Percentiles rank a stretch among this genome's conserved stretches.
phyloP scores from a whole-genome alignment of 2,113 vertebrate genomes.

The Cyphomyrus plagiostoma region DNA sequence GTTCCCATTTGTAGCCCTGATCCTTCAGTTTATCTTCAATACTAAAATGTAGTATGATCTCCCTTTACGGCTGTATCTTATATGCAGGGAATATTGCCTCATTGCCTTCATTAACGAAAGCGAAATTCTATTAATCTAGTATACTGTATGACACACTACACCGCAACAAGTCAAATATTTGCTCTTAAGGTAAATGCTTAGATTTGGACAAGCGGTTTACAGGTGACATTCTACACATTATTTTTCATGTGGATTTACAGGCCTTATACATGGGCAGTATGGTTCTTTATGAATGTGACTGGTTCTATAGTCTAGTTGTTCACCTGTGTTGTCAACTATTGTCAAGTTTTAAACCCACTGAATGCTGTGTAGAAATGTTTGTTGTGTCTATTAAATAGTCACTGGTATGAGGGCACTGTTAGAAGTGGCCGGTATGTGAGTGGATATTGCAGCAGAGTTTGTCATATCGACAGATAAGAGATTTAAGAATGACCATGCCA shows the following conservation, averaged over 20 bases:
- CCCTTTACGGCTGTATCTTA: neutral
- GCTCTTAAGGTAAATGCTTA: neutral
- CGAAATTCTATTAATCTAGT: neutral
- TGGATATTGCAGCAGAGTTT: neutral
- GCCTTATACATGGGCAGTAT: neutral
- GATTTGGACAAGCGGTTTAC: neutral
- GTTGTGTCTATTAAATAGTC: neutral
- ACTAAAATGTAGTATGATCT: neutral
- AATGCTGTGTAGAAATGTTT: neutral
- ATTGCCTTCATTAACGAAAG: neutral
- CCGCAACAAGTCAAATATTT: neutral
- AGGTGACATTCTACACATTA: neutral
- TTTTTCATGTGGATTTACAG: neutral
- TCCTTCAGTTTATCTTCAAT: neutral
- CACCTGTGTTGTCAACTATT: neutral
- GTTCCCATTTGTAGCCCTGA: neutral
- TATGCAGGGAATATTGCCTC: neutral
- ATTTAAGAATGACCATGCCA: neutral
- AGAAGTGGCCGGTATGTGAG: neutral
- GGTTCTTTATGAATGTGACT: neutral
- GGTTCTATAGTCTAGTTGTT: neutral
- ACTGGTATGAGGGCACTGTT: neutral
- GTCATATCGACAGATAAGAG: neutral
- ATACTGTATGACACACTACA: neutral
- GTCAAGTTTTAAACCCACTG: neutral